Conservation (phyloP, 2,888 invertebrate species). For the Gymnocheta viridis region DNA sequence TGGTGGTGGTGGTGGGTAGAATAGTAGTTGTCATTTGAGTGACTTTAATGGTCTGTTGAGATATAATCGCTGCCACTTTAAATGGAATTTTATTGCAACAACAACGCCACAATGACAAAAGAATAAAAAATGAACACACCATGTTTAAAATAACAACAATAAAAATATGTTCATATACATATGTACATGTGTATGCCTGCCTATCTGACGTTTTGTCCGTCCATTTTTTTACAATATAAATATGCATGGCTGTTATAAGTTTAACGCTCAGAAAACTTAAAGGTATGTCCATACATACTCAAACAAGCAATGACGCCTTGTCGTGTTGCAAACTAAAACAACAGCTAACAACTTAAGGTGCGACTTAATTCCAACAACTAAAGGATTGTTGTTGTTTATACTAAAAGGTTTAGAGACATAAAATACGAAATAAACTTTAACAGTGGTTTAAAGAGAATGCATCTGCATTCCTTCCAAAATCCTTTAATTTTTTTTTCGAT, state of each 20-base stretch:
- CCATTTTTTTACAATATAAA: background rate
- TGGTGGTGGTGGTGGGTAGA: slow-evolving; percentile 62
- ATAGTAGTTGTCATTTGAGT: slow-evolving; percentile 81
- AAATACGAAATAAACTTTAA: slow-evolving; percentile 68
- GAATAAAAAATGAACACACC: slow-evolving; percentile 23
- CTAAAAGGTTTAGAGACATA: slow-evolving; percentile 47
- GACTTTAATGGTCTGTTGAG: slow-evolving; percentile 82
- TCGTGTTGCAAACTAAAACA: slow-evolving; percentile 53
- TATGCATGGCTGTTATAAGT: slow-evolving; percentile 40
- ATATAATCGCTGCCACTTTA: slow-evolving; percentile 82
- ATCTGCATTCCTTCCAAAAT: too few relatives aligned
- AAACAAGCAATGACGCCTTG: slow-evolving; percentile 62
- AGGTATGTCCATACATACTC: slow-evolving; percentile 47
- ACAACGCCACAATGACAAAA: slow-evolving; percentile 72
- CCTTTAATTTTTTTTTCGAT: too few relatives aligned
- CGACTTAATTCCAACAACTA: slow-evolving; percentile 66
- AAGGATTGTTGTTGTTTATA: slow-evolving; percentile 49
- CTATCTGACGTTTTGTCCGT: background rate
- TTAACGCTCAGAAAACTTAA: slow-evolving; percentile 59
- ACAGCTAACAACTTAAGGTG: slow-evolving; percentile 61
- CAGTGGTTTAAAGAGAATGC: slow-evolving; percentile 44
- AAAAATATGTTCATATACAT: slow-evolving; percentile 9
- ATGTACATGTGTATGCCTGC: slow-evolving; percentile 24
- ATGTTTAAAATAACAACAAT: slow-evolving; percentile 50
- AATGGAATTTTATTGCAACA: slow-evolving; percentile 82